Base-by-base conservation (phyloP, 2,797 vertebrate species). In the Oryzias sinensis region DNA sequence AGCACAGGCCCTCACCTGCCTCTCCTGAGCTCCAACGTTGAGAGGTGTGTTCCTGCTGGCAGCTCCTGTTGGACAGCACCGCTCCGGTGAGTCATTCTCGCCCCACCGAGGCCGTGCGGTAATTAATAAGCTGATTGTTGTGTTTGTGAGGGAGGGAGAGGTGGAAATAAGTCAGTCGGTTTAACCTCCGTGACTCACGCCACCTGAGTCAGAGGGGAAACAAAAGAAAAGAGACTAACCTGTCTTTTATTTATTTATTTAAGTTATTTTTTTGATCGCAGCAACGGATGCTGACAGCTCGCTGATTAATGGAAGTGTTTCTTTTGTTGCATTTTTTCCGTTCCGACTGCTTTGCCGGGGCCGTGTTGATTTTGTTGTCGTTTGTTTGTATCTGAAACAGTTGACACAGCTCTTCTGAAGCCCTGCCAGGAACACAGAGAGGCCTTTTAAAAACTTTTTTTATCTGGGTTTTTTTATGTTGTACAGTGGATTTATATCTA, bases 51-150 rank as follows among this genome's bases (percentile, higher is more conserved):
- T 76, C 59, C 64, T 56, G 50, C 62, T 85, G 81, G 84, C 81
- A 80, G 82, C 74, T 37, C 70, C 67, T 24, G 70, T 74, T 63
- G 83, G 84, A 88, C 79, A 71, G 77, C 65, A 42, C 58, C 80
- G 77, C 43, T 75, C 84, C 74, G 81, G 82, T 86, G 88, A 87
- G 81, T 88, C 87, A 88, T 71, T 60, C 77, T 74, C 72, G 62
- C 76, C 74, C 77, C 76, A 68, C 72, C 58, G 75, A 50, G 72
- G 57, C 69, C 75, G 76, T 75, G 75, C 67, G 63, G 62, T 82
- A 74, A 88, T 90, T 83, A 85, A 87, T 82, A 72, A 75, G 54
- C 63, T 65, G 45, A 64, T 49, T 73, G 75, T 74, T 68, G 68
- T 48, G 51, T 74, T 68, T 59, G 59, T 46, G 46, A 46, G 50